phyloP scores from a whole-genome alignment of 1,140 invertebrate species.

The Epicauta chinensis region DNA sequence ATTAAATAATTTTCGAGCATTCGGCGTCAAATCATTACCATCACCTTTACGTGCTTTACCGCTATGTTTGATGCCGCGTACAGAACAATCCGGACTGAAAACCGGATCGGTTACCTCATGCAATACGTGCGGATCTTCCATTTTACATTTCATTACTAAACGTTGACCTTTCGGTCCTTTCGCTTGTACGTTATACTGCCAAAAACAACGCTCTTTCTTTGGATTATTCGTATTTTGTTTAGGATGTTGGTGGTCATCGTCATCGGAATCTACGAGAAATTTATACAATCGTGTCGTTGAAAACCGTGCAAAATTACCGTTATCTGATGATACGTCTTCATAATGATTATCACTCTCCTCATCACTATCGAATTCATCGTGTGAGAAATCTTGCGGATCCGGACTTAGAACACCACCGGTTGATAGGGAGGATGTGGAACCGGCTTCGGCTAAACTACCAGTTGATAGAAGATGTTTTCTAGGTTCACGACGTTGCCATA shows the following conservation, averaged over 20 bases:
- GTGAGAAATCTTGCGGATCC: constrained; percentile 70
- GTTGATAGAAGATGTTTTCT: constrained; percentile 81
- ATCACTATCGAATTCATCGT: constrained; percentile 70
- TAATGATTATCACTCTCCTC: constrained; percentile 78
- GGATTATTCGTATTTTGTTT: constrained; percentile 39
- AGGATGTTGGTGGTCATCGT: constrained; percentile 50
- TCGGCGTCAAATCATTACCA: constrained; percentile 94
- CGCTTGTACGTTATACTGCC: constrained; percentile 98
- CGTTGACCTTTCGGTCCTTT: constrained; percentile 95
- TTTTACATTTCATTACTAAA: constrained; percentile 71
- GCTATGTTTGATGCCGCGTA: constrained; percentile 85
- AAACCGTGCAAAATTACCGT: constrained; percentile 45
- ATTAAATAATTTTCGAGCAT: constrained; percentile 81
- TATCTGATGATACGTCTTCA: constrained; percentile 77
- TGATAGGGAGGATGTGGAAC: constrained; percentile 80
- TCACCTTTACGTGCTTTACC: constrained; percentile 95
- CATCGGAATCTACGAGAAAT: constrained; percentile 60
- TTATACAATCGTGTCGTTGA: constrained; percentile 1
- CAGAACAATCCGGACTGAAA: constrained; percentile 81
- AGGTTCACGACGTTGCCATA: constrained; percentile 79
- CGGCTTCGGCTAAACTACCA: constrained; percentile 75
- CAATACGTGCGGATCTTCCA: constrained; percentile 87
- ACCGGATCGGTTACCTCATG: constrained; percentile 88
- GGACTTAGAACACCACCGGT: constrained; percentile 78
- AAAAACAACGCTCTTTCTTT: constrained; percentile 84